Base-by-base conservation (phyloP, 2,888 invertebrate genomes). In the Sepiola atlantica region DNA sequence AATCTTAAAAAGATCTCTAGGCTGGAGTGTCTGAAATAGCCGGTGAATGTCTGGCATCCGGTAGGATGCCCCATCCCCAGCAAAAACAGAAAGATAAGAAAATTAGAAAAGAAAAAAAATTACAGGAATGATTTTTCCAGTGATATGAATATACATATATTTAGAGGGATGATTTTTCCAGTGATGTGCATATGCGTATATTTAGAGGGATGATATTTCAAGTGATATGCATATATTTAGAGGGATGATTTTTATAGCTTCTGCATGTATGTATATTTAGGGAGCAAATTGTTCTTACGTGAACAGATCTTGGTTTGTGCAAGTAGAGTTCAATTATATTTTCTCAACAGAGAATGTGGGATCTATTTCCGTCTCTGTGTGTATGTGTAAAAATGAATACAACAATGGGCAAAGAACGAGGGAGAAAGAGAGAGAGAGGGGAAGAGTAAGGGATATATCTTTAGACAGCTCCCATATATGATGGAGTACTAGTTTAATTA, bases 401-500 rank as follows among this genome's bases (percentile, higher is more conserved):
- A 32, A 77, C n/a, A 77, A n/a, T 77, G 16, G n/a, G 77, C 10
- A n/a, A 77, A 77, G 14, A 77, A 77, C 4, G 32, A 32, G 14
- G n/a, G 32, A 77, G n/a, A 77, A 24, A 28, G 1, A 21, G 21
- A 21, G 57, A 21, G 57, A 21, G 21, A 21, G 20, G 6, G 21
- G 24, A 21, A 21, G 57, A 2, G 57, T 6, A 1, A 24, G 28
- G 28, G 24, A 28, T 24, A 1, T 77, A 32, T n/a, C 77, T 77
- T 77, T 32, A n/a, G 77, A 77, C 77, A 77, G 32, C 12, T 77
- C n/a, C n/a, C n/a, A 32, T 77, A 77, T 77, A 77, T 77, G 77
- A 77, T 77, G 77, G 77, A 77, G n/a, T 32, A 77, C 77, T 77
- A n/a, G 77, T 77, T 77, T 77, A 77, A 77, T 77, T 77, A 77